phyloP scores from a whole-genome alignment of 2,888 invertebrate genomes.

The Sepiola atlantica region DNA sequence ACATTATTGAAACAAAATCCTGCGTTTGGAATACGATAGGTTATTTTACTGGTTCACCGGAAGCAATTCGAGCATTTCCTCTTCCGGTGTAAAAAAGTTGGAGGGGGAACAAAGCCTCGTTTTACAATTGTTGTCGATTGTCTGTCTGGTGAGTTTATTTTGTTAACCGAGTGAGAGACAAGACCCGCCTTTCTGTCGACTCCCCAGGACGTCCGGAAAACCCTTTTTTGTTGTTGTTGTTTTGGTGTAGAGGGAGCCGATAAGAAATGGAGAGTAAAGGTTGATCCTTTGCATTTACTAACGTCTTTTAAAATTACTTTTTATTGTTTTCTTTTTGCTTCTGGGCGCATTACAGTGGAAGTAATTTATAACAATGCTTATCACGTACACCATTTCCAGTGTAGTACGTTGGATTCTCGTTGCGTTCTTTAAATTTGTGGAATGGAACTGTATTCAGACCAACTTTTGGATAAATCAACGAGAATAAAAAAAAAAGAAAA shows the following conservation, averaged over 20 bases:
- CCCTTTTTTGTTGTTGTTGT: background rate
- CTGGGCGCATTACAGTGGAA: background rate
- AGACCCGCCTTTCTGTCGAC: background rate
- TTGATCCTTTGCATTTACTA: background rate
- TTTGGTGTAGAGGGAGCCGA: background rate
- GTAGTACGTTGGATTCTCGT: background rate
- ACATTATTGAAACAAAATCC: background rate
- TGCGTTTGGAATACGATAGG: background rate
- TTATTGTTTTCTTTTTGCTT: background rate
- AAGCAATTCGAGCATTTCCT: background rate
- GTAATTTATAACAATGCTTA: background rate
- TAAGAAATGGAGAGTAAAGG: background rate
- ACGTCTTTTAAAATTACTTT: too few species aligned
- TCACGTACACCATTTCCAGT: background rate
- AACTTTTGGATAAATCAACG: too few species aligned
- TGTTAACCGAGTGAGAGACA: background rate
- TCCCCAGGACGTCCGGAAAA: background rate
- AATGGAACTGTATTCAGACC: too few species aligned
- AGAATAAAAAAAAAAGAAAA: too few species aligned
- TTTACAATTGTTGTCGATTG: background rate
- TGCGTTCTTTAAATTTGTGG: too few species aligned
- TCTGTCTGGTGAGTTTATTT: slow-evolving; percentile 5
- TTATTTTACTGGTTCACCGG: slow-evolving; percentile 2
- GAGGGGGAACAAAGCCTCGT: background rate
- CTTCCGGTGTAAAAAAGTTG: background rate